Evolutionary conservation across 2,113 vertebrate genomes (phyloP), one percentile per base, ranked within the genome.

Genomic region (Pelecanus crispus): DNA sequence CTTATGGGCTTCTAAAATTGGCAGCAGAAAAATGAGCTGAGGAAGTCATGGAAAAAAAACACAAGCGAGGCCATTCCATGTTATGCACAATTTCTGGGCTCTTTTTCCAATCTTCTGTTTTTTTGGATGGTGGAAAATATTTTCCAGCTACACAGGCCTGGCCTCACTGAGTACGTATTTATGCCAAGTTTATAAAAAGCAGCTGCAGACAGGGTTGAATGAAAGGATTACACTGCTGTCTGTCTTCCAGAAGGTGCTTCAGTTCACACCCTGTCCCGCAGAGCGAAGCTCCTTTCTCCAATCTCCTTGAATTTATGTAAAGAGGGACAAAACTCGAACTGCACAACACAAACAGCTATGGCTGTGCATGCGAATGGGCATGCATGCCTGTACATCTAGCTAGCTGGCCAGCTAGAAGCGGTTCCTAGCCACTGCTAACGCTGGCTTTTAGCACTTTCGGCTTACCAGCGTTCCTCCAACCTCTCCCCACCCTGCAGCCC

Each of bases 161-260:
- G 98, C 98, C 72, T 95, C 96, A 73, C 96, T 94, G 70, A 97
- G 91, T 56, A 94, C 44, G 75, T 94, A 97, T 97, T 98, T 92
- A 92, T 98, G 98, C 98, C 97, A 98, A 98, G 97, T 97, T 97
- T 97, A 97, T 98, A 98, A 98, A 97, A 97, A 98, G 97, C 97
- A 98, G 98, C 98, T 98, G 98, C 98, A 98, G 98, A 97, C 98
- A 92, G 85, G 92, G 97, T 94, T 97, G 98, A 98, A 98, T 98
- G 98, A 98, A 98, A 98, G 98, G 98, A 98, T 98, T 97, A 98
- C 96, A 96, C 95, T 98, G 98, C 98, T 97, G 97, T 98, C 98
- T 97, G 96, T 98, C 98, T 98, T 98, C 98, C 98, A 98, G 95
- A 98, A 98, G 98, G 97, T 97, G 92, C 96, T 92, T 95, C 56